A percentile compares a stretch with the other conserved stretches of the same genome.
phyloP scores from a whole-genome alignment of 2,888 invertebrate genomes.

The Megaustenia siamemsis region DNA sequence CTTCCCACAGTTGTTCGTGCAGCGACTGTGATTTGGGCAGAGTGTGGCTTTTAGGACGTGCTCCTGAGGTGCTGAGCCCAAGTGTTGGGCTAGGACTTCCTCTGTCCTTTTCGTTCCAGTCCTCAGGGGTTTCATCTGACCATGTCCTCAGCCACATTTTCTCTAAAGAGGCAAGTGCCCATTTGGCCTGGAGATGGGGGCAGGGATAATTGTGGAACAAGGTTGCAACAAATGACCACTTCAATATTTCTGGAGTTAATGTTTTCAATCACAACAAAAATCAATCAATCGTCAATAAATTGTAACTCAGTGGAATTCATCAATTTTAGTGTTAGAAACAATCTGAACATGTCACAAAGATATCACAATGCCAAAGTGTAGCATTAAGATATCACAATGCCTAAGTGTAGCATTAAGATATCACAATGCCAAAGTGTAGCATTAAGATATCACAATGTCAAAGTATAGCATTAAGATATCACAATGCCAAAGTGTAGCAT shows the following conservation, averaged over 20 bases:
- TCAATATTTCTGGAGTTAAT: background rate
- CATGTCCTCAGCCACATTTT: constrained; percentile 67
- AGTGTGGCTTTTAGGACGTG: constrained; percentile 72
- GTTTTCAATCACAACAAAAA: background rate
- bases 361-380: too few relatives aligned
- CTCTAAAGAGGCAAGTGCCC: constrained; percentile 67
- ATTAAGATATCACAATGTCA: too few relatives aligned
- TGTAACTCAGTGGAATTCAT: too few relatives aligned
- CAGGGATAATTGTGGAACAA: constrained; percentile 21
- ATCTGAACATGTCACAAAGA: too few relatives aligned
- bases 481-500: too few relatives aligned
- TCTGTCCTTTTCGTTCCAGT: constrained; percentile 61
- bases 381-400: too few relatives aligned
- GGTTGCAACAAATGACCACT: constrained; percentile 15
- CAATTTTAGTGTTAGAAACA: too few relatives aligned
- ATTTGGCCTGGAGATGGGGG: constrained; percentile 70
- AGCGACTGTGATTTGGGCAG: constrained; percentile 72
- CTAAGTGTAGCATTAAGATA: too few relatives aligned
- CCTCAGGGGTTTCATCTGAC: constrained; percentile 74
- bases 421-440: too few relatives aligned
- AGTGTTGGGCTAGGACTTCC: constrained; percentile 65
- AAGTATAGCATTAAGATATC: too few relatives aligned
- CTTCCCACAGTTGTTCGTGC: constrained; percentile 76
- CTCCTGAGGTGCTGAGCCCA: constrained; percentile 40
- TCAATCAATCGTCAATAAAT: too few relatives aligned